Base-by-base conservation (phyloP, 2,888 invertebrate species). In the Crocallis elinguaria region DNA sequence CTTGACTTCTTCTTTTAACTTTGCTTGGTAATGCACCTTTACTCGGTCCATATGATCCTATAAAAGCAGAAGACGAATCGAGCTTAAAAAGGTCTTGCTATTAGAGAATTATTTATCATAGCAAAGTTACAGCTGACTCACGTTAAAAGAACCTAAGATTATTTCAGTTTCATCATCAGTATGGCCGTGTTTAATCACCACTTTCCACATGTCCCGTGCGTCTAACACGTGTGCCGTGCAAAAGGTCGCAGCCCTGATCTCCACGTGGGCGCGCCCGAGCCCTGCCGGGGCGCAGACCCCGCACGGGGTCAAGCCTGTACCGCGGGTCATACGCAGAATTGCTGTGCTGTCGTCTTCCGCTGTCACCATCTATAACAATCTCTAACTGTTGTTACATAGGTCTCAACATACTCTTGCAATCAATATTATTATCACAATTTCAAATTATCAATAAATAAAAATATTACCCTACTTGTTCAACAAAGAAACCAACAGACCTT, bases 291-390 rank as follows among this genome's bases (percentile, higher is more conserved):
- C 62, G 16, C 68, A 69, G 1, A 73, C 80, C 0, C 73, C 84
- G 51, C 74, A 79, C 0, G 80, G 77, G 0, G 77, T 72, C 17
- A 88, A 69, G 0, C 80, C 63, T 0, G 86, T 82, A 14, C 88
- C 88, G 4, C 87, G 79, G 1, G 84, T 80, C 68, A 88, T 70
- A 3, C 88, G 84, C 27, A 88, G 67, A 45, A 87, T 75, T 0
- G 87, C 77, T 0, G 88, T 87, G 33, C 61, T 73, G 61, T 88
- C 88, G 49, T 88, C 88, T 38, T 88, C 88, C 0, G 88, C 87
- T 27, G 88, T 86, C 21, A 88, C 57, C 84, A 88, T 78, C 88
- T 88, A 38, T 5, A 13, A 19, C 1, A 11, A 23, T 1, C 8
- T 23, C 23, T 8, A 8, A 23, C 1, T 27, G n/a, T 19, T 19